phyloP scores from a whole-genome alignment of 1,140 invertebrate species.

The Paramacrobiotus metropolitanus region DNA sequence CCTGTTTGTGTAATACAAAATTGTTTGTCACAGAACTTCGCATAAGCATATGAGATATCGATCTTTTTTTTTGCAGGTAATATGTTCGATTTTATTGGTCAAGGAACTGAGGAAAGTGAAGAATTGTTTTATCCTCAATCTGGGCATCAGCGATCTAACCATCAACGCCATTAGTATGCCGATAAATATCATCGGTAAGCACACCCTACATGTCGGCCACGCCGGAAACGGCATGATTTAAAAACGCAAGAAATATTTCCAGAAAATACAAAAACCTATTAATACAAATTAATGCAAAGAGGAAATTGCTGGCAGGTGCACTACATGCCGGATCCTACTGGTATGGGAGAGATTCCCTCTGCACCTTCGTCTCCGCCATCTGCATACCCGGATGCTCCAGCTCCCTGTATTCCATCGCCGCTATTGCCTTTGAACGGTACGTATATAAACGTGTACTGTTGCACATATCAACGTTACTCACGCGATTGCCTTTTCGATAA shows the following conservation, averaged over 20 bases:
- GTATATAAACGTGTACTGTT: too few species aligned
- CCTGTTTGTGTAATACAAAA: too few species aligned
- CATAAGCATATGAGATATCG: too few species aligned
- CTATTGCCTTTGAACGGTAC: slow-evolving; percentile 3
- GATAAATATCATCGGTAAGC: not conserved
- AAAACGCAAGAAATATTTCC: not conserved
- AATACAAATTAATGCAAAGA: not conserved
- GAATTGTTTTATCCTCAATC: not conserved
- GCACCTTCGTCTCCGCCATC: not conserved
- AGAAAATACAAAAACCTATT: not conserved
- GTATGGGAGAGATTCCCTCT: not conserved
- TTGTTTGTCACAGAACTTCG: too few species aligned
- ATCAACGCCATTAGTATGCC: slow-evolving; percentile 4
- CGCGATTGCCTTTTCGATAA: too few species aligned
- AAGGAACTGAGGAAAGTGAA: not conserved
- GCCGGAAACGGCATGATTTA: not conserved
- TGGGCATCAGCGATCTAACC: not conserved
- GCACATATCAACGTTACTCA: too few species aligned
- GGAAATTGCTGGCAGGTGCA: not conserved
- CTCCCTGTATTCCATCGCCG: slow-evolving; percentile 3
- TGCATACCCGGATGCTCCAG: slow-evolving; percentile 2
- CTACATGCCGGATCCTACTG: not conserved
- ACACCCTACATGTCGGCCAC: not conserved
- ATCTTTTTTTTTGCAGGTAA: not conserved
- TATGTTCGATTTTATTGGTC: not conserved